Evolutionary conservation across 2,113 vertebrate species (phyloP).

Genomic region (Callorhinus ursinus): DNA sequence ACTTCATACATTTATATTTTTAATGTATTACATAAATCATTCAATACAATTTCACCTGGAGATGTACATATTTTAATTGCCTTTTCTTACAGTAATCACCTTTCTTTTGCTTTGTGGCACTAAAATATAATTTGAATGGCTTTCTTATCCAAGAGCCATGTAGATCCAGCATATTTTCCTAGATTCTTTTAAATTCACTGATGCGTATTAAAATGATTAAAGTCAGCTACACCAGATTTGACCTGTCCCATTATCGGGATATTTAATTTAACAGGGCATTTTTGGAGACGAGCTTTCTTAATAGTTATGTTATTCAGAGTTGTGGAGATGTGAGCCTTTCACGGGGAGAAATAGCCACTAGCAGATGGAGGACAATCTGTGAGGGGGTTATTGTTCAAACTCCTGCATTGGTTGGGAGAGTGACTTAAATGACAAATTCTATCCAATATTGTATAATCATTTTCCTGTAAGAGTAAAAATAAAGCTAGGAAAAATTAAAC

Average conservation of each 20-base stretch:
- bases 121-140: neutral
- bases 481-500: neutral
- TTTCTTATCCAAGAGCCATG: neutral
- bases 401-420: accelerated
- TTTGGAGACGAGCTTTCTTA: neutral
- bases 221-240: neutral
- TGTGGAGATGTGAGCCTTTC: neutral
- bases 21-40: slow-evolving; percentile 67
- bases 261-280: neutral
- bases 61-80: slow-evolving; percentile 59
- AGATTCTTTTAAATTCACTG: slow-evolving; percentile 4
- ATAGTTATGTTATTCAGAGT: neutral
- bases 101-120: slow-evolving; percentile 52
- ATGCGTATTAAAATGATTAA: slow-evolving; percentile 28
- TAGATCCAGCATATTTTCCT: neutral
- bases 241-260: neutral
- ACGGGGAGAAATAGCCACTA: neutral
- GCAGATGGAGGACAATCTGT: neutral
- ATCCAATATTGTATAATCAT: neutral
- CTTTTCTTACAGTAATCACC: neutral
- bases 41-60: slow-evolving; percentile 48
- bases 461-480: neutral
- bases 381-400: neutral
- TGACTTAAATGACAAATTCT: neutral
- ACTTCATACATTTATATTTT: slow-evolving; percentile 59